A percentile compares a stretch with the other conserved stretches of the same genome.
These are phyloP conservation scores for Athene cunicularia DNA, from an alignment of 2,113 vertebrate species.

Conservation along the genomic window DNA sequence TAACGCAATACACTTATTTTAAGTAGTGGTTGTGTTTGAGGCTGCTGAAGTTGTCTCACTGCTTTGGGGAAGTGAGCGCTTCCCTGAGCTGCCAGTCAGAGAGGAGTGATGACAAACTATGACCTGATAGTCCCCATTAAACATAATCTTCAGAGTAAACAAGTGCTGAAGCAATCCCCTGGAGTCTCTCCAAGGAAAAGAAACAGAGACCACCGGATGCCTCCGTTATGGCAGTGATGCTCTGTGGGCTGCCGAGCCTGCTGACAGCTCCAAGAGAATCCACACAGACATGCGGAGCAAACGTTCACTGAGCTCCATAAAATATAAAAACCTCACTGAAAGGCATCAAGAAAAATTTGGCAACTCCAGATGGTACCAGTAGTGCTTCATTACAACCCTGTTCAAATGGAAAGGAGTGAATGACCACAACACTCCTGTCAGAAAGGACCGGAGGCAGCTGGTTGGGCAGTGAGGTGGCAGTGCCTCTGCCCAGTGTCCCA, in stretches of 20 bases:
- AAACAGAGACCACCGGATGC: neutral
- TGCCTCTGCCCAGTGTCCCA: neutral
- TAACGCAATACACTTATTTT: neutral
- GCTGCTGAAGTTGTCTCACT: neutral
- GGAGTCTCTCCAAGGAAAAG: neutral
- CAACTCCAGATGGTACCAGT: neutral
- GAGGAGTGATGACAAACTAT: neutral
- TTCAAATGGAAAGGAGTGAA: neutral
- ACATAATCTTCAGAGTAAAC: neutral
- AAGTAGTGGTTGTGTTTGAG: neutral
- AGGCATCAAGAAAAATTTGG: neutral
- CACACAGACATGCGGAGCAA: neutral
- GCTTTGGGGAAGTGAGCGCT: neutral
- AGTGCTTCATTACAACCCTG: neutral
- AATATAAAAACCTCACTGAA: neutral
- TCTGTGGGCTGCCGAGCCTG: neutral
- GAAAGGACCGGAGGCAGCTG: neutral
- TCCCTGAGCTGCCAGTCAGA: neutral
- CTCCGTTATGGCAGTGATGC: accelerated
- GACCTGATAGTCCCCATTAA: neutral
- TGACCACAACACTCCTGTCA: neutral
- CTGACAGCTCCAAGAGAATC: neutral
- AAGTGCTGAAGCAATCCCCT: neutral
- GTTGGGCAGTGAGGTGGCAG: neutral
- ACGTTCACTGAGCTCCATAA: neutral